phyloP scores from a whole-genome alignment of 1,140 invertebrate genomes.

The Ceratoteleas bidentatus region DNA sequence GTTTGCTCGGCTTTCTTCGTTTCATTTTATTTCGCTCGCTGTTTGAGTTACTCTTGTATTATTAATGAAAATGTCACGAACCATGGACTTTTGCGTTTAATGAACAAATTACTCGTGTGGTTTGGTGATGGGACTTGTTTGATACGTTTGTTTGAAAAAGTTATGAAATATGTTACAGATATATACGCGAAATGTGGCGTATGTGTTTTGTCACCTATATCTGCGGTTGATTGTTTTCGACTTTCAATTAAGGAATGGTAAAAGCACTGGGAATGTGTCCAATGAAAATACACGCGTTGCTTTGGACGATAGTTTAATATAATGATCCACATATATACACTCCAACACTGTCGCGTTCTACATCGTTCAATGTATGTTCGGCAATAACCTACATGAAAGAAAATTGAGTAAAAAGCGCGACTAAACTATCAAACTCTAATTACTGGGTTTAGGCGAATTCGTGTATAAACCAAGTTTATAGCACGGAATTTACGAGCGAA shows the following conservation, averaged over 20 bases:
- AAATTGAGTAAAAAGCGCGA: constrained; percentile 55
- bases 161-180: no score
- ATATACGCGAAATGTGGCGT: no score
- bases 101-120: no score
- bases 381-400: constrained; percentile 28
- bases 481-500: constrained; percentile 55
- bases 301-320: constrained; percentile 27
- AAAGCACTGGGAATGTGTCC: constrained; percentile 5
- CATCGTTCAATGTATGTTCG: constrained; percentile 38
- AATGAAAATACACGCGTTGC: constrained; percentile 18
- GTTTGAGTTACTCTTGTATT: background rate
- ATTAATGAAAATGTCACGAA: background rate
- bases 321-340: constrained; percentile 33
- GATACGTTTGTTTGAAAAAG: no score
- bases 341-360: constrained; percentile 26
- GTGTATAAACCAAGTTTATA: constrained; percentile 60
- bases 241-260: constrained; percentile 1
- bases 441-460: constrained; percentile 55
- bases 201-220: no score
- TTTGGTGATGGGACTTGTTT: no score
- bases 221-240: no score
- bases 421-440: constrained; percentile 62
- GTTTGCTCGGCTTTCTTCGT: constrained; percentile 6
- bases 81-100: no score
- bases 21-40: constrained; percentile 1